A percentile compares a stretch with the other conserved stretches of the same genome.
Conservation (phyloP, 2,888 invertebrate species). For the Morinoia aosen region DNA sequence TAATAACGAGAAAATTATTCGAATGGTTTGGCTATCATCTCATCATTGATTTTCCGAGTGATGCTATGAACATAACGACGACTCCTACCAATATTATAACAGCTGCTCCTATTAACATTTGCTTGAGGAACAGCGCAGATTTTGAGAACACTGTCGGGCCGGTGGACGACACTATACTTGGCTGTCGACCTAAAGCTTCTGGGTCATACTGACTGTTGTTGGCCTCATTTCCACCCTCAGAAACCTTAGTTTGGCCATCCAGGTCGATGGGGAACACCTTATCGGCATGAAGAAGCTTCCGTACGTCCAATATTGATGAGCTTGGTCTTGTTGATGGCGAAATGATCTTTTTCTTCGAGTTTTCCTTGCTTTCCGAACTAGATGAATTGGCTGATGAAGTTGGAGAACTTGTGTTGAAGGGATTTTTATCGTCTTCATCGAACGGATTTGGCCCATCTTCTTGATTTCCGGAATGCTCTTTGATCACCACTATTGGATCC, state of each 20-base stretch:
- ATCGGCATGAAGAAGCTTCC: conserved; percentile 9
- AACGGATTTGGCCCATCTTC: not conserved
- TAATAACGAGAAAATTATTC: not conserved
- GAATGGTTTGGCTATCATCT: not conserved
- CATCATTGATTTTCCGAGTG: conserved; percentile 23
- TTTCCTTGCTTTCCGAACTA: not conserved
- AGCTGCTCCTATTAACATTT: conserved; percentile 23
- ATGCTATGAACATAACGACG: conserved; percentile 24
- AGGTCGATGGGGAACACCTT: not conserved
- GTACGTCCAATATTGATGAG: conserved; percentile 19
- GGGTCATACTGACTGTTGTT: not conserved
- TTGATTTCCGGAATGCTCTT: not conserved
- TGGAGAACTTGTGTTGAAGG: not conserved
- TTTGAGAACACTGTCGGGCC: conserved; percentile 15
- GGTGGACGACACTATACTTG: not conserved
- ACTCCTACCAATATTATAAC: not conserved
- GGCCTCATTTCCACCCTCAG: not conserved
- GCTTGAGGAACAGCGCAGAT: not conserved
- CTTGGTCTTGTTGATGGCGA: conserved; percentile 30
- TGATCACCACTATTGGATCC: not conserved
- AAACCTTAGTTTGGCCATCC: not conserved
- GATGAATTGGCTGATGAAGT: not conserved
- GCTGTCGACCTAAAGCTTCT: not conserved
- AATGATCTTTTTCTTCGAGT: not conserved
- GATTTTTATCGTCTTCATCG: not conserved